Conservation (phyloP, 2,888 invertebrate species). For the Drosophila neutralis region DNA sequence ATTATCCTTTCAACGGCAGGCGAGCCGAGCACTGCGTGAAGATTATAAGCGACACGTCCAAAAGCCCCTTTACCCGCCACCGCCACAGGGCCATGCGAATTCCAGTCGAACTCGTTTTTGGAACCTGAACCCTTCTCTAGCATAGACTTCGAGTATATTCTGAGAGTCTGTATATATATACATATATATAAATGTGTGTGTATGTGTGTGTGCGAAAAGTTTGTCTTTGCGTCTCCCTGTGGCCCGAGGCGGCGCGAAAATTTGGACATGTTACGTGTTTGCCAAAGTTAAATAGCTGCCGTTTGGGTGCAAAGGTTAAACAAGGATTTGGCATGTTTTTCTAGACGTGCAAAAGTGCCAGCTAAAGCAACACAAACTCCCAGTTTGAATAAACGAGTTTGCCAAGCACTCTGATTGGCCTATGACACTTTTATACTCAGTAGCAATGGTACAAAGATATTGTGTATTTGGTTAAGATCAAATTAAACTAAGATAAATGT, state of each 20-base stretch:
- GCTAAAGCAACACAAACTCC: conserved; percentile 34
- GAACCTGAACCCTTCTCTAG: conserved; percentile 50
- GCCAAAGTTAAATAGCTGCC: conserved; percentile 77
- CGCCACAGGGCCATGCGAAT: conserved; percentile 48
- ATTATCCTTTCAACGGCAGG: conserved; percentile 69
- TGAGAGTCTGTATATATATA: not conserved
- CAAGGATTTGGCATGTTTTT: conserved; percentile 79
- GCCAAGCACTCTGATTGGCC: conserved; percentile 33
- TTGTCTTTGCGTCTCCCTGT: conserved; percentile 49
- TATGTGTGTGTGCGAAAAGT: conserved; percentile 65
- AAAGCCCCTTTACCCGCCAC: conserved; percentile 28
- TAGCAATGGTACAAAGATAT: not conserved
- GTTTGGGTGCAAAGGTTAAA: conserved; percentile 82
- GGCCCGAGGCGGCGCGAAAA: conserved; percentile 74
- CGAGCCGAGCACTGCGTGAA: conserved; percentile 67
- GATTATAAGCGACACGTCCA: conserved; percentile 72
- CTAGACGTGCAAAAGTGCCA: conserved; percentile 52
- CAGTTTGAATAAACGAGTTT: conserved; percentile 37
- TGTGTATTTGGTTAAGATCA: not conserved
- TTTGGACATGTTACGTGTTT: conserved; percentile 81
- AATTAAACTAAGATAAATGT: not conserved
- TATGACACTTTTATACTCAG: conserved; percentile 21
- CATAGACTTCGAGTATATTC: conserved; percentile 1
- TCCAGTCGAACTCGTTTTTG: conserved; percentile 71
- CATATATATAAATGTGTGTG: conserved; percentile 2